Conservation (phyloP, 2,888 invertebrate species). For the Eupithecia dodoneata region DNA sequence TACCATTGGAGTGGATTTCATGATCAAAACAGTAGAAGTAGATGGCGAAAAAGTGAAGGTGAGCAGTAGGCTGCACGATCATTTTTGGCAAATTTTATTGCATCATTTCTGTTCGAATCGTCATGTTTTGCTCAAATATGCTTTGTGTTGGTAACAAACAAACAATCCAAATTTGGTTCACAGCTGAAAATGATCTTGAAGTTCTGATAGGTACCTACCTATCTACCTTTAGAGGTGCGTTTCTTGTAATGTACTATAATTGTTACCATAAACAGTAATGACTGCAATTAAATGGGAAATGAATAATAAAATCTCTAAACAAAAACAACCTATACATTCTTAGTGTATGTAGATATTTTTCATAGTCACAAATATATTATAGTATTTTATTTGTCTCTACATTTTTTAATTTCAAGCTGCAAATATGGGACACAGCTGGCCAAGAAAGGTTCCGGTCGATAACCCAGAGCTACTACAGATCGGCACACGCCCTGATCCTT, state of each 20-base stretch:
- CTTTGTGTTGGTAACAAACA: neutral
- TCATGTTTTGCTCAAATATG: conserved; percentile 36
- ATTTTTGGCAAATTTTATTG: conserved; percentile 55
- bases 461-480: conserved; percentile 98
- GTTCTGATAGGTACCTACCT: neutral
- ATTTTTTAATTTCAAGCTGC: conserved; percentile 86
- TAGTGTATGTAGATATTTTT: neutral
- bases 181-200: neutral
- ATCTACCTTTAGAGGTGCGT: neutral
- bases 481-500: conserved; percentile 97
- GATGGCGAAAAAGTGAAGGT: conserved; percentile 97
- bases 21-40: conserved; percentile 99
- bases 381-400: neutral
- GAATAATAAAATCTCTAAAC: neutral
- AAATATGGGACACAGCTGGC: conserved; percentile 99
- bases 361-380: neutral
- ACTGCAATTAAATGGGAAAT: neutral
- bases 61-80: conserved; percentile 54
- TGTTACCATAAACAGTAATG: no score
- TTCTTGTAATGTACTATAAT: neutral
- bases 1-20: conserved; percentile 99
- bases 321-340: neutral
- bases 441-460: conserved; percentile 98
- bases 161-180: neutral
- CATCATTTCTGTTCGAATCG: conserved; percentile 51